A percentile compares a stretch with the other conserved stretches of the same genome.
Conservation (phyloP, 2,888 invertebrate genomes). For the Drosophila suboccidentalis region DNA sequence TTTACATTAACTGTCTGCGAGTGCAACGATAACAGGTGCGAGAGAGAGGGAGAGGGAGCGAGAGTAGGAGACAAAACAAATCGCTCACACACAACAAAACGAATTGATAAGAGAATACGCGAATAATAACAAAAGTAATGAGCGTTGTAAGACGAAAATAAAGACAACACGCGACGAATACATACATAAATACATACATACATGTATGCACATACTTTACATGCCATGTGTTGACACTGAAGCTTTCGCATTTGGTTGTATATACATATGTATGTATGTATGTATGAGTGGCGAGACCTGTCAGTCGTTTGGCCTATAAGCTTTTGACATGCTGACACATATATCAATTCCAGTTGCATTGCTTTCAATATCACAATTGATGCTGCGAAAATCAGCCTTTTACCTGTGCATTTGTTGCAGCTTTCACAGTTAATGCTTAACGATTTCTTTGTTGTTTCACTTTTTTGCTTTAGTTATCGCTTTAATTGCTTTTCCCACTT, state of each 20-base stretch:
- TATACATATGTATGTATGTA: slow-evolving; percentile 27
- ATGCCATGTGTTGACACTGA: slow-evolving; percentile 42
- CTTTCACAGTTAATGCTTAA: slow-evolving; percentile 55
- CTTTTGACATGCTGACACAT: slow-evolving; percentile 74
- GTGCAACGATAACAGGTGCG: slow-evolving; percentile 46
- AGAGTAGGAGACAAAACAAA: slow-evolving; percentile 40
- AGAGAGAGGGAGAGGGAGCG: slow-evolving; percentile 31
- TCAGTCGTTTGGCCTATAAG: slow-evolving; percentile 25
- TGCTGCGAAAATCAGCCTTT: slow-evolving; percentile 28
- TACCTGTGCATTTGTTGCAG: slow-evolving; percentile 39
- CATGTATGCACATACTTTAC: not conserved
- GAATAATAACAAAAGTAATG: slow-evolving; percentile 44
- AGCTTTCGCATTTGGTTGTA: slow-evolving; percentile 13
- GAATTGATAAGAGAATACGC: slow-evolving; percentile 35
- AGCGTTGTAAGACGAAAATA: slow-evolving; percentile 51
- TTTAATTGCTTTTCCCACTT: slow-evolving; percentile 52
- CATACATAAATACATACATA: not conserved
- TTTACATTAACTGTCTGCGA: slow-evolving; percentile 12
- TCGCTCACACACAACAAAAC: slow-evolving; percentile 5
- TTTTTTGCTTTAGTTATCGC: slow-evolving; percentile 8
- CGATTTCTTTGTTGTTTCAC: slow-evolving; percentile 5
- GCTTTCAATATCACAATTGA: slow-evolving; percentile 26
- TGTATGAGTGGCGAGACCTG: slow-evolving; percentile 29
- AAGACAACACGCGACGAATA: slow-evolving; percentile 22
- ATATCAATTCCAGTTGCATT: slow-evolving; percentile 12